These are phyloP conservation scores for Trichomalopsis sarcophagae DNA, from an alignment of 1,140 invertebrate species.

Conservation along the genomic window DNA sequence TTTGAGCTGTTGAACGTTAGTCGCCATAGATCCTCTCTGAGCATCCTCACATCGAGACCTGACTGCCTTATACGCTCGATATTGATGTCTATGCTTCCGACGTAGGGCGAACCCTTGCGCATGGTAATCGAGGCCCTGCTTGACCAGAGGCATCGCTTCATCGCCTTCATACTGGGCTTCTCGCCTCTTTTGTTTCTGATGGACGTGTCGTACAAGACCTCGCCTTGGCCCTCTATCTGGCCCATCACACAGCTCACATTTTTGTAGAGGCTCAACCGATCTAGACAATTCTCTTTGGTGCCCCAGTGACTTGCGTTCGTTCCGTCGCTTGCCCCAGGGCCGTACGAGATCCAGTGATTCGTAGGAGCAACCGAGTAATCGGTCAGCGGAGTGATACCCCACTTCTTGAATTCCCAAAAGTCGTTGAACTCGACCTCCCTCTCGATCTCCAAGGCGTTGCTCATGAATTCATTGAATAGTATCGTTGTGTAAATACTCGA, in stretches of 20 bases:
- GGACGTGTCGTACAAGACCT: neutral
- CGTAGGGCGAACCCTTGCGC: neutral
- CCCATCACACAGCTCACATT: neutral
- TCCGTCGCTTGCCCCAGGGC: too few species aligned
- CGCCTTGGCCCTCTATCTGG: neutral
- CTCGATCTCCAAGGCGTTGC: neutral
- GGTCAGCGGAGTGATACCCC: neutral
- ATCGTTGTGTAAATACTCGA: neutral
- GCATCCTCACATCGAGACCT: neutral
- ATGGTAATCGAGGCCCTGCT: neutral
- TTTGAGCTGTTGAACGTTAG: neutral
- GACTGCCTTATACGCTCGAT: neutral
- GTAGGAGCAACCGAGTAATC: neutral
- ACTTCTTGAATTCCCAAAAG: neutral
- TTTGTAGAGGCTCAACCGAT: neutral
- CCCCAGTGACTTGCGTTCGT: neutral
- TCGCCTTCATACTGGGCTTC: neutral
- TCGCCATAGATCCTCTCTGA: neutral
- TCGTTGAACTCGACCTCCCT: neutral
- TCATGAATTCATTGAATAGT: neutral
- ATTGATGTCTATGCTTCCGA: neutral
- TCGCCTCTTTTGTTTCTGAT: neutral
- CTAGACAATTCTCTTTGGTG: neutral
- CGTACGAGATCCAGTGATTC: neutral
- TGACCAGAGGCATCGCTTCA: neutral